Conservation (phyloP, 35 echinoderm and acorn worm species). For the Ptychodera flava region DNA sequence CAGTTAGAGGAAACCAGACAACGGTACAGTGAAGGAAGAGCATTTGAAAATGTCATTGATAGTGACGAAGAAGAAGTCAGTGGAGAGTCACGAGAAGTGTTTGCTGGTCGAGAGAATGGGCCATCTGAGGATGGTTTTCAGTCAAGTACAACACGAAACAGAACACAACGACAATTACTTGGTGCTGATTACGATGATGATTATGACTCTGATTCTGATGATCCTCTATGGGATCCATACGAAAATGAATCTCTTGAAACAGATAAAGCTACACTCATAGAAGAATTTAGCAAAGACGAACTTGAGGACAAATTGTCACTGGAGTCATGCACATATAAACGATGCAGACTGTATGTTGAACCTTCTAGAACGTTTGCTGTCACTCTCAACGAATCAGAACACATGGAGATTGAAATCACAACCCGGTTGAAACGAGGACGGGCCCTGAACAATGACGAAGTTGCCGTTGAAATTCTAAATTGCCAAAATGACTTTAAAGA, state of each 20-base stretch:
- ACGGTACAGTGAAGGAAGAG: background rate
- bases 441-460: slow-evolving; percentile 63
- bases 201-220: background rate
- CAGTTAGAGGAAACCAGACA: slow-evolving; percentile 38
- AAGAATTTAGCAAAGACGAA: background rate
- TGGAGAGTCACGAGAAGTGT: background rate
- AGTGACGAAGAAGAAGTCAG: background rate
- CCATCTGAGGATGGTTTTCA: no score
- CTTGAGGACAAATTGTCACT: background rate
- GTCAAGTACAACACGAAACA: no score
- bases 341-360: background rate
- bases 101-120: no score
- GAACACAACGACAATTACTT: background rate
- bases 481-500: no score
- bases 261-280: background rate
- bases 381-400: background rate
- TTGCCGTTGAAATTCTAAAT: slow-evolving; percentile 53
- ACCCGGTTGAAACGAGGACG: slow-evolving; percentile 43
- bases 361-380: background rate
- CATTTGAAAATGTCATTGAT: no score
- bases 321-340: background rate
- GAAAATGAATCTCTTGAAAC: background rate
- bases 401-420: slow-evolving; percentile 25
- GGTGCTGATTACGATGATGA: background rate
- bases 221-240: background rate